These are phyloP conservation scores for Helostoma temminkii DNA, from an alignment of 2,797 vertebrate species.

Conservation along the genomic window DNA sequence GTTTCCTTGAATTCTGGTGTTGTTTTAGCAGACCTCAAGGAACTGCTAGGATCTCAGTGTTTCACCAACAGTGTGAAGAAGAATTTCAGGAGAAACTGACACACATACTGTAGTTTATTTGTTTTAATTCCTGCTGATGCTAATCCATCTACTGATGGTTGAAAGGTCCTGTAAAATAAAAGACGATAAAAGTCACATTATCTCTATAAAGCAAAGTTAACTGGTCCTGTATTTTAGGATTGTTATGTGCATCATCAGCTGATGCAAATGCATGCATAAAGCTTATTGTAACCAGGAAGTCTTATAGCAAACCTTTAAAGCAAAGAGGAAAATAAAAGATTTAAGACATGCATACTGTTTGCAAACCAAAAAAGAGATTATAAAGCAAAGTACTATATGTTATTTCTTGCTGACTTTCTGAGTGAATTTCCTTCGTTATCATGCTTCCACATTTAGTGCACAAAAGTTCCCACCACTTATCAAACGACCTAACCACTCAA, in stretches of 20 bases:
- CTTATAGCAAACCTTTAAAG: not conserved
- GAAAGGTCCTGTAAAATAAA: not conserved
- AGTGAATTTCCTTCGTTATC: slow-evolving; percentile 5
- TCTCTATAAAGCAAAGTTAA: not conserved
- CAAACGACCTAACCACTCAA: slow-evolving; percentile 22
- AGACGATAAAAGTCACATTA: not conserved
- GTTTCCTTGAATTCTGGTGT: slow-evolving; percentile 1
- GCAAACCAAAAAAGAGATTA: not conserved
- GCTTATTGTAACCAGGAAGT: not conserved
- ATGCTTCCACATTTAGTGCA: slow-evolving; percentile 16
- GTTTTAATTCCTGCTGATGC: not conserved
- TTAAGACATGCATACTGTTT: not conserved
- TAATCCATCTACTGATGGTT: not conserved
- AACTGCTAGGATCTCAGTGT: not conserved
- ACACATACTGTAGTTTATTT: not conserved
- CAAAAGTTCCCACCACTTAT: slow-evolving; percentile 72
- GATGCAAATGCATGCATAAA: not conserved
- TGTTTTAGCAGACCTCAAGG: not conserved
- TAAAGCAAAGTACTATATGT: not conserved
- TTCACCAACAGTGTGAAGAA: not conserved
- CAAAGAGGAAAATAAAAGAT: not conserved
- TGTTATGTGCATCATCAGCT: not conserved
- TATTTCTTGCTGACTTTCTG: slow-evolving; percentile 7
- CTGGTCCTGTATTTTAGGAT: not conserved
- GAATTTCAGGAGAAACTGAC: not conserved